These are phyloP conservation scores for Autographa gamma DNA, from an alignment of 2,888 invertebrate species.

Conservation along the genomic window DNA sequence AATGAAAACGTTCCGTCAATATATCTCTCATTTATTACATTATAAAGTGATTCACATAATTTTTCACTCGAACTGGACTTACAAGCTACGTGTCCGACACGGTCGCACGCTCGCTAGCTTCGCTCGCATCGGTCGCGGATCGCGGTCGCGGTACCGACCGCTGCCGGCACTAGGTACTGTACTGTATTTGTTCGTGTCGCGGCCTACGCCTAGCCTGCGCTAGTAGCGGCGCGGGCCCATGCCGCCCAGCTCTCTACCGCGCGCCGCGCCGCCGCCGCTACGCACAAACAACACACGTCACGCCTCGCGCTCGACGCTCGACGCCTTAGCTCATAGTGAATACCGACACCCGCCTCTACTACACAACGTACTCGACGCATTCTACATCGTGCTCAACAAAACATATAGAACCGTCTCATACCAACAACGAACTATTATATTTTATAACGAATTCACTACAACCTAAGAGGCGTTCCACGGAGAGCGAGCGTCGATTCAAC, in stretches of 20 bases:
- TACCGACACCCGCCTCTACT: slow-evolving; percentile 30
- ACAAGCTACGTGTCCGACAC: slow-evolving; percentile 61
- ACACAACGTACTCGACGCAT: slow-evolving; percentile 11
- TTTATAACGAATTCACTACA: slow-evolving; percentile 61
- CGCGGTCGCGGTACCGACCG: slow-evolving; percentile 42
- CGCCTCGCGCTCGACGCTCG: slow-evolving; percentile 56
- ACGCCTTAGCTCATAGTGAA: slow-evolving; percentile 68
- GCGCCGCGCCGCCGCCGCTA: slow-evolving; percentile 81
- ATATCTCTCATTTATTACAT: slow-evolving; percentile 74
- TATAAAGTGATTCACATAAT: slow-evolving; percentile 73
- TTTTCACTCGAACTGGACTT: slow-evolving; percentile 64
- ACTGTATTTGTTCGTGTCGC: slow-evolving; percentile 58
- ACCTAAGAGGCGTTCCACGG: slow-evolving; percentile 71
- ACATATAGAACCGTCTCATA: slow-evolving; percentile 25
- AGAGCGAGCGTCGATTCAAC: slow-evolving; percentile 55
- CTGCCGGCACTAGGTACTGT: slow-evolving; percentile 49
- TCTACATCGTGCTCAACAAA: slow-evolving; percentile 7
- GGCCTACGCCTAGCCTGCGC: slow-evolving; percentile 61
- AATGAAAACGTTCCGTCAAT: slow-evolving; percentile 74
- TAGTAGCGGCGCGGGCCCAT: slow-evolving; percentile 85
- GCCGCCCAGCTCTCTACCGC: slow-evolving; percentile 72
- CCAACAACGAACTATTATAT: slow-evolving; percentile 9
- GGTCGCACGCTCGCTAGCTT: slow-evolving; percentile 43
- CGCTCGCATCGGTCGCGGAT: slow-evolving; percentile 23
- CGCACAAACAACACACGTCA: slow-evolving; percentile 65